Base-by-base conservation (phyloP, 2,888 invertebrate species). In the Microdon myrmicae region DNA sequence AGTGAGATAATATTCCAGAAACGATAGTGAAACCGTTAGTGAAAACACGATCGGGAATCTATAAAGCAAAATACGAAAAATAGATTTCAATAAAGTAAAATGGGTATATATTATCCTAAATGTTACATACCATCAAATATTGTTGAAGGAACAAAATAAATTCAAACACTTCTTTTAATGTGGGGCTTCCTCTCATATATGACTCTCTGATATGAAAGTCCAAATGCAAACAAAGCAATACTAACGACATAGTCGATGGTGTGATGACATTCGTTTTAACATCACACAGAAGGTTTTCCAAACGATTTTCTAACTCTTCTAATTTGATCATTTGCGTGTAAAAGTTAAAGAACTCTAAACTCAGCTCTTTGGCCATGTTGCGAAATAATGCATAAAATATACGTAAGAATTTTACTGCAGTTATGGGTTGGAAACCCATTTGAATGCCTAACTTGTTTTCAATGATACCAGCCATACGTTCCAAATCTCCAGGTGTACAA, bases 401-500 rank as follows among this genome's bases (percentile, higher is more conserved):
- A 9, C 86, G 83, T 71, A 91, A 83, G 82, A 90, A 90, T 75
- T 86, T 85, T 61, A 87, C 83, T 39, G 88, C 83, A 1, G 87
- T 88, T 58, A 86, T 81, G 3, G 85, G 84, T 39, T 83, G 80
- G 41, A 83, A 82, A 47, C 83, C 84, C 67, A 83, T 82, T 64
- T 83, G 81, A 64, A 86, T 84, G 68, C 86, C 87, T 71, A 92
- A 83, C 81, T 94, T 94, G 79, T 87, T 86, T 12, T 83, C 84
- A 71, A 95, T 86, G 56, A 93, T 88, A 55, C 86, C 85, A 48
- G 92, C 89, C 94, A 95, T 95, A 68, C 95, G 88, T 13, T 86
- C 81, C 73, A 94, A 85, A 82, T 94, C 94, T 71, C 91, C 87
- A 41, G 88, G 86, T 16, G 92, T 90, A 81, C 93, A 93, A 73